These are phyloP conservation scores for Nasua narica DNA, from an alignment of 2,797 vertebrate species.

Conservation along the genomic window DNA sequence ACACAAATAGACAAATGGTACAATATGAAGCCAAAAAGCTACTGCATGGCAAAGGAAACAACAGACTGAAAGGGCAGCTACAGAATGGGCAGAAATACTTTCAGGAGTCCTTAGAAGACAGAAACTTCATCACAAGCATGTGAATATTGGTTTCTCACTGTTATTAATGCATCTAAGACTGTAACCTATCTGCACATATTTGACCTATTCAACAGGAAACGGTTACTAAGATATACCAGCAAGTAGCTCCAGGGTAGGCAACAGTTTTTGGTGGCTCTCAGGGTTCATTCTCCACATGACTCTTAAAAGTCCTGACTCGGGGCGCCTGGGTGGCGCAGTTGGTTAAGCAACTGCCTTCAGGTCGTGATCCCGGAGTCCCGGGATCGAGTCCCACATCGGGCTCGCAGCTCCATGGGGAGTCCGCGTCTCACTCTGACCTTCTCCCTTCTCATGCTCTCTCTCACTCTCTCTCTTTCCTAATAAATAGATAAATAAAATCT, in stretches of 20 bases:
- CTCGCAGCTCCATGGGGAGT: no score
- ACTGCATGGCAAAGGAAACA: not conserved
- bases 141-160: constrained; percentile 20
- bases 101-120: not conserved
- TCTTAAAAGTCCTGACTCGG: no score
- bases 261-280: not conserved
- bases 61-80: not conserved
- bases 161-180: not conserved
- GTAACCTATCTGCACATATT: constrained; percentile 1
- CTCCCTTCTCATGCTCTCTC: no score
- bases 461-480: no score
- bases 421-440: no score
- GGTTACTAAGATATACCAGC: not conserved
- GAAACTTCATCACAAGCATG: not conserved
- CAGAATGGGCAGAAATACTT: not conserved
- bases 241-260: not conserved
- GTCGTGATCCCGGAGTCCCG: no score
- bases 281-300: not conserved
- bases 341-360: no score
- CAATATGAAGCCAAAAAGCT: not conserved
- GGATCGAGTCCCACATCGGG: no score
- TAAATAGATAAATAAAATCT: no score
- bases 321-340: no score
- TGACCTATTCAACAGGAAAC: not conserved
- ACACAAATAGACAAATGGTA: not conserved